phyloP scores from a whole-genome alignment of 2,888 invertebrate genomes.

The Scaptomyza caliginosa region DNA sequence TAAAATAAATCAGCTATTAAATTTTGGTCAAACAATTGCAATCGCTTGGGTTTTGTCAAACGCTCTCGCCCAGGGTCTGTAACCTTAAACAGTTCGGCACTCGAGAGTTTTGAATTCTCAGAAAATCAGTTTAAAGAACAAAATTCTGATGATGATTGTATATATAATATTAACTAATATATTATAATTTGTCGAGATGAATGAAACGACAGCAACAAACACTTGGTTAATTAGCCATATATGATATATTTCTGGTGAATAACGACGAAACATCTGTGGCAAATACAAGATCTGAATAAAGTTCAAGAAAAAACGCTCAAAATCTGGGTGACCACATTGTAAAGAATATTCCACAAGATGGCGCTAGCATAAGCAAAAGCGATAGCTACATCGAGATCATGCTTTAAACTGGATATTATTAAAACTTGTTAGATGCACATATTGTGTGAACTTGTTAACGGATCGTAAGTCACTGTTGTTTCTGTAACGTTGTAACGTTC shows the following conservation, averaged over 20 bases:
- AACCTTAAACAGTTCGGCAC: constrained; percentile 14
- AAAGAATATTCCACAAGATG: no score
- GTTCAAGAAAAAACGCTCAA: no score
- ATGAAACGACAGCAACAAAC: background rate
- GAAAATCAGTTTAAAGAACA: constrained; percentile 21
- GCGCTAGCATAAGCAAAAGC: no score
- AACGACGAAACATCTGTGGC: no score
- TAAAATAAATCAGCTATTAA: no score
- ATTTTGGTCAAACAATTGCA: no score
- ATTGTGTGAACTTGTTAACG: background rate
- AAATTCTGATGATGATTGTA: constrained; percentile 4
- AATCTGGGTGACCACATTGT: no score
- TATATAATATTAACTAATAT: no score
- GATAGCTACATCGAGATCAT: no score
- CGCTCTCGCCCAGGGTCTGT: background rate
- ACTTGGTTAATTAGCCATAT: background rate
- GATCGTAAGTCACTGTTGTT: constrained; percentile 13
- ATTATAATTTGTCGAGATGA: background rate
- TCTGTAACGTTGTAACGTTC: background rate
- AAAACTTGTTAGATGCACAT: background rate
- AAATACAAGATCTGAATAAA: no score
- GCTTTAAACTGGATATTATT: no score
- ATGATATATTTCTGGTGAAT: no score
- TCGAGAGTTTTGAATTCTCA: background rate
- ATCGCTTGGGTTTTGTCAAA: background rate